A percentile compares a stretch with the other conserved stretches of the same genome.
phyloP scores from a whole-genome alignment of 23 tunicate species.

The Styela clava region DNA sequence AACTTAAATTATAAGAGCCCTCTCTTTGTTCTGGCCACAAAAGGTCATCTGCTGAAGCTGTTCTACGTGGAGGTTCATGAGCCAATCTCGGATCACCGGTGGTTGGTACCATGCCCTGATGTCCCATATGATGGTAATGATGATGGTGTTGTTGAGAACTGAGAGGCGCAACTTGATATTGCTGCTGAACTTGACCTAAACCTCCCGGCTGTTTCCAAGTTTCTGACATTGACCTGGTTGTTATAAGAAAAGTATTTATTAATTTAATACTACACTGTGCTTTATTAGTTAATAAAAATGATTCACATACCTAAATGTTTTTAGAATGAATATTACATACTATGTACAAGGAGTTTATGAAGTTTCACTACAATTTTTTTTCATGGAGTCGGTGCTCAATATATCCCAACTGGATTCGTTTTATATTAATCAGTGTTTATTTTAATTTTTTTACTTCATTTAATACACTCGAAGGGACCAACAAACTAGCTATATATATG shows the following conservation, averaged over 20 bases:
- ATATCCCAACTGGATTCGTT: too few relatives aligned
- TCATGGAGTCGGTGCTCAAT: too few relatives aligned
- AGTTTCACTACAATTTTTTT: too few relatives aligned
- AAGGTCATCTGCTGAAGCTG: slow-evolving; percentile 33
- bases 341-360: too few relatives aligned
- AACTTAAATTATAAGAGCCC: background rate
- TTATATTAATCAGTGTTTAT: too few relatives aligned
- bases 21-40: slow-evolving; percentile 16
- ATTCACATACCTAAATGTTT: too few relatives aligned
- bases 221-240: slow-evolving; percentile 24
- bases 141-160: background rate
- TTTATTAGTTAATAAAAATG: too few relatives aligned
- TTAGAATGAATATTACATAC: too few relatives aligned
- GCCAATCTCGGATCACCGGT: background rate
- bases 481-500: too few relatives aligned
- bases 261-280: too few relatives aligned
- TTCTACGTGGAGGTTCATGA: slow-evolving; percentile 21
- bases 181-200: background rate
- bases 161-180: background rate
- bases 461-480: too few relatives aligned
- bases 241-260: background rate
- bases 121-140: slow-evolving; percentile 12
- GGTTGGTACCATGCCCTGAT: background rate
- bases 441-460: too few relatives aligned
- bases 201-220: slow-evolving; percentile 27